Percentiles rank a stretch among this genome's conserved stretches.
Evolutionary conservation across 2,797 vertebrate genomes (phyloP).

Genomic region (Ctenopoma kingsleyae): DNA sequence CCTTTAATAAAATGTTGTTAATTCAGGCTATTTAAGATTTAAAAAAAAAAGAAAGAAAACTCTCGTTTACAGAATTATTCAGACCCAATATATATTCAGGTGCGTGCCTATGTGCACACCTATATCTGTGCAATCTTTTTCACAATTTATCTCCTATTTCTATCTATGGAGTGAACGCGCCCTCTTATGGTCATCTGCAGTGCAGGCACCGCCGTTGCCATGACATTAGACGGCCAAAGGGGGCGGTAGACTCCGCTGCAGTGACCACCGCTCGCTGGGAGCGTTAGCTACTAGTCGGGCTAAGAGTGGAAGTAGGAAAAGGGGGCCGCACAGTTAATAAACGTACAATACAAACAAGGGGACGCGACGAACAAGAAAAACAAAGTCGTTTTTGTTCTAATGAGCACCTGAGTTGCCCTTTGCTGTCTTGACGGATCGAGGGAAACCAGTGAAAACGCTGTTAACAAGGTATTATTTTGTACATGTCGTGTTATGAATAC

Average conservation of each 20-base stretch:
- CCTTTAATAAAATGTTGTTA: too few species aligned
- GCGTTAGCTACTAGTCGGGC: conserved; percentile 35
- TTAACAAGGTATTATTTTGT: conserved; percentile 62
- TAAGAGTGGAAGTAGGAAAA: conserved; percentile 65
- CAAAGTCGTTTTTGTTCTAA: conserved; percentile 48
- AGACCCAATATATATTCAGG: too few species aligned
- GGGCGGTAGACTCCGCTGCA: conserved; percentile 48
- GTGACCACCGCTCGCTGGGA: conserved; percentile 49
- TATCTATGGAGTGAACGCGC: conserved; percentile 26
- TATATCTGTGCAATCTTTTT: too few species aligned
- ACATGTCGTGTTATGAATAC: not conserved
- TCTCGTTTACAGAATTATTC: too few species aligned
- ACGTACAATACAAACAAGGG: conserved; percentile 50
- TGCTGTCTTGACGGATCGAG: conserved; percentile 40
- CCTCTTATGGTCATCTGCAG: conserved; percentile 23
- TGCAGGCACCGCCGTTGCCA: conserved; percentile 11
- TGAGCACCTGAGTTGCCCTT: conserved; percentile 40
- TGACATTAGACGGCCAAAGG: conserved; percentile 40
- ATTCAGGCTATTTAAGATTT: too few species aligned
- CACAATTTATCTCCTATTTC: too few species aligned
- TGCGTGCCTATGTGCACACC: too few species aligned
- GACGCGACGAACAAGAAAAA: conserved; percentile 66
- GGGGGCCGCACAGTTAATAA: conserved; percentile 48
- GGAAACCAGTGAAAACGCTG: conserved; percentile 41
- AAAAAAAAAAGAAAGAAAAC: too few species aligned